Base-by-base conservation (phyloP, 2,113 vertebrate species). In the Tichodroma muraria region DNA sequence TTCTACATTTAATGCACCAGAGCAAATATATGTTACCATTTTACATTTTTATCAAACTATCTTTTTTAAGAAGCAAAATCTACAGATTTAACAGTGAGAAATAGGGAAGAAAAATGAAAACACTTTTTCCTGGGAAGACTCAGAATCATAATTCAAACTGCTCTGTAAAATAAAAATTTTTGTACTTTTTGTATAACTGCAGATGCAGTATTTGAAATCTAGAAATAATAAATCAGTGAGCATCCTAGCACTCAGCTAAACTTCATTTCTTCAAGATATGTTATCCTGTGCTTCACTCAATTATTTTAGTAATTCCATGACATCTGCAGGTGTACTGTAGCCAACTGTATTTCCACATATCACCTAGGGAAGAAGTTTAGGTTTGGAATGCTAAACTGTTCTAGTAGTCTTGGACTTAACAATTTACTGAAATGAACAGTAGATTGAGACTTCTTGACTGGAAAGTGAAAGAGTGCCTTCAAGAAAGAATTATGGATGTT, bases 111-210 rank as follows among this genome's bases (percentile, higher is more conserved):
- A 79, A 64, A 59, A 53, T 44, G 20, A 56, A 77, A 66, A 54
- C 19, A 45, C 38, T 85, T 86, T 88, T 90, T 94, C 85, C 66
- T 93, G n/a, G 24, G 23, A 89, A 90, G n/a, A 54, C 52, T 95
- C 42, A 79, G 88, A 97, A 90, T 78, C 13, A 16, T 64, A 83
- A 79, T 13, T 76, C 35, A 76, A 81, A 84, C 7, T 18, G 76
- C 44, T 42, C 24, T 76, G 37, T 97, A 90, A 96, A 97, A 88
- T 93, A 90, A 68, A n/a, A 33, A 15, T 71, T 97, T 94, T 96
- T 96, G n/a, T 97, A 97, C 80, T 95, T 98, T 96, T 96, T 94
- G 13, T 80, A 90, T 95, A 89, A 82, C 72, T 97, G 89, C 61
- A 95, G 85, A 91, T 96, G 65, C 82, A 77, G 15, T 63, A 79